A percentile compares a stretch with the other conserved stretches of the same genome.
Evolutionary conservation across 2,113 vertebrate genomes (phyloP).

Genomic region (Prolemur simus): DNA sequence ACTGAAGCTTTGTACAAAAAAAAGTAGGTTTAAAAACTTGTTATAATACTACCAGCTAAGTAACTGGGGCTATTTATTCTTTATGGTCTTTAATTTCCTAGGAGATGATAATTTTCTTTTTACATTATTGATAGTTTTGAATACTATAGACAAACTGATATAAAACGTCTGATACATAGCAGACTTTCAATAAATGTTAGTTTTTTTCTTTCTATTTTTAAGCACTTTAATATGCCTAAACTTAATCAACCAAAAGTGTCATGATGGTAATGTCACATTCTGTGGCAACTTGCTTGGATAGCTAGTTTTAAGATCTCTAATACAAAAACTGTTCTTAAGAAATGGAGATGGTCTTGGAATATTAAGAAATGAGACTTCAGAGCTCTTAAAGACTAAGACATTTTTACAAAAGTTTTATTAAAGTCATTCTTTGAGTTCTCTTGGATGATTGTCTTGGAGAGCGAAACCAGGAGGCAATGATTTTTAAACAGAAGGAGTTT

Average conservation of each 20-base stretch:
- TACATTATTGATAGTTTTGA: not conserved
- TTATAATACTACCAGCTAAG: not conserved
- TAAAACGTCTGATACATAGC: not conserved
- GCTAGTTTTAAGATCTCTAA: not conserved
- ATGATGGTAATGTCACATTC: not conserved
- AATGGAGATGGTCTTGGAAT: not conserved
- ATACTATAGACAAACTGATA: not conserved
- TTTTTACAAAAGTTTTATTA: not conserved
- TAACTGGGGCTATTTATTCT: not conserved
- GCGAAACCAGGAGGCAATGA: not conserved
- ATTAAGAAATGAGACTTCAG: not conserved
- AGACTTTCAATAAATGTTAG: not conserved
- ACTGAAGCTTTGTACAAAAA: not conserved
- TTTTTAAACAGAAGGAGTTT: not conserved
- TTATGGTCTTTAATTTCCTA: not conserved
- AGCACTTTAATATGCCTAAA: not conserved
- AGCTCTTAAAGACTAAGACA: not conserved
- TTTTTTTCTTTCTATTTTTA: not conserved
- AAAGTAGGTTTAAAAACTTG: not conserved
- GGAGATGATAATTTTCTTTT: not conserved
- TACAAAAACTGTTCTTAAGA: not conserved
- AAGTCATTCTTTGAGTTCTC: not conserved
- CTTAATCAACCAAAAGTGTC: not conserved
- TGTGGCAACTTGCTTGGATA: not conserved
- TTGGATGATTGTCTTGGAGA: not conserved